These are phyloP conservation scores for Parthenolecanium corni DNA, from an alignment of 2,888 invertebrate species.

Conservation along the genomic window DNA sequence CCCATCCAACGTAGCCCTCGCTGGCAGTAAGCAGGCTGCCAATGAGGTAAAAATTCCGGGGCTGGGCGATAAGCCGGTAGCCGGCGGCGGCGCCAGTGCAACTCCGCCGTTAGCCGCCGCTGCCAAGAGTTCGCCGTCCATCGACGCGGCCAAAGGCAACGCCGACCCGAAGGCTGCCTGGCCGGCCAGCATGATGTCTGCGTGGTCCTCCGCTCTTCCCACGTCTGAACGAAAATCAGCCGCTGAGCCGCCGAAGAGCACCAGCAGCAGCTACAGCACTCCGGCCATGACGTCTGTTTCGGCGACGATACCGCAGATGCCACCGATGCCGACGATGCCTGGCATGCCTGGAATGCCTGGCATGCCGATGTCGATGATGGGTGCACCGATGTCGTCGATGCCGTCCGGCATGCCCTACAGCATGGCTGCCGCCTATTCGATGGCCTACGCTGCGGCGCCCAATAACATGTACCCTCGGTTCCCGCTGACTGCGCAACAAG, in stretches of 20 bases:
- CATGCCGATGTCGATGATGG: not conserved
- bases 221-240: not conserved
- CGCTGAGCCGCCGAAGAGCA: not conserved
- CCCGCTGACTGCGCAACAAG: too few species aligned
- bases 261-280: not conserved
- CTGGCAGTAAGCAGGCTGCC: not conserved
- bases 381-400: not conserved
- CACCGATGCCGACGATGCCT: not conserved
- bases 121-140: not conserved
- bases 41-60: too few species aligned
- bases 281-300: not conserved
- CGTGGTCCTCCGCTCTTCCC: not conserved
- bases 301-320: not conserved
- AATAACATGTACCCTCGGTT: not conserved
- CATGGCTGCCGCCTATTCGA: not conserved
- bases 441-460: not conserved
- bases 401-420: not conserved
- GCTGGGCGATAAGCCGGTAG: not conserved
- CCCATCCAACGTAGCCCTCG: not conserved
- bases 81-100: not conserved
- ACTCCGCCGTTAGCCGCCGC: not conserved
- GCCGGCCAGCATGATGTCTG: not conserved
- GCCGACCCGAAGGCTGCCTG: not conserved
- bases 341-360: not conserved
- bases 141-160: not conserved